phyloP scores from a whole-genome alignment of 2,797 vertebrate species.

The Anguilla anguilla region DNA sequence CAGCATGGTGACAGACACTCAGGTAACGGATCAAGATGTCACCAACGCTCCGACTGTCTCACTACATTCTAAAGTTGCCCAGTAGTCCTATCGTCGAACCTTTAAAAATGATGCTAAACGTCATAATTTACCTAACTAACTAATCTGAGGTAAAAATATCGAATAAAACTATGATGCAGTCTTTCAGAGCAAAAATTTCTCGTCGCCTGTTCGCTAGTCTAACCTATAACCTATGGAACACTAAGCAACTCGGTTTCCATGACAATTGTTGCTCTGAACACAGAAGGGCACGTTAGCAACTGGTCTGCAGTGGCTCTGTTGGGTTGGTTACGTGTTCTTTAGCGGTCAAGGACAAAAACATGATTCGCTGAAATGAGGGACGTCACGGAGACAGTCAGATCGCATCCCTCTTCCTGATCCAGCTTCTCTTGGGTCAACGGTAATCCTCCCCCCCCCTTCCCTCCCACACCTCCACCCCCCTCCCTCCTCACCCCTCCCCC shows the following conservation, averaged over 20 bases:
- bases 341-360: constrained; percentile 60
- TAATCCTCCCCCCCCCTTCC: constrained; percentile 41
- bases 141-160: constrained; percentile 22
- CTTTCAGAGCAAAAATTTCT: constrained; percentile 1
- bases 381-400: constrained; percentile 17
- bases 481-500: constrained; percentile 49
- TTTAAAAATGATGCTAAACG: constrained; percentile 14
- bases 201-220: constrained; percentile 12
- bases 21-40: not conserved
- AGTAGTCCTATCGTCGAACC: constrained; percentile 17
- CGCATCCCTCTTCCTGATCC: constrained; percentile 29
- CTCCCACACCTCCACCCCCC: constrained; percentile 22
- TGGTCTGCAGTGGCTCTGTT: constrained; percentile 56
- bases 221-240: constrained; percentile 31
- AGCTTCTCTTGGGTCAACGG: constrained; percentile 51
- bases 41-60: constrained; percentile 27
- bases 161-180: constrained; percentile 6
- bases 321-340: constrained; percentile 73
- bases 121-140: constrained; percentile 3
- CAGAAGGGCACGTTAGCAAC: constrained; percentile 3
- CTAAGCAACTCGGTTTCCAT: constrained; percentile 27
- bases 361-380: constrained; percentile 39
- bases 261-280: constrained; percentile 3
- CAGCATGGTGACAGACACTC: constrained; percentile 17
- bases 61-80: constrained; percentile 27